A percentile compares a stretch with the other conserved stretches of the same genome.
Conservation (phyloP, 2,113 vertebrate genomes). For the Scomber japonicus region DNA sequence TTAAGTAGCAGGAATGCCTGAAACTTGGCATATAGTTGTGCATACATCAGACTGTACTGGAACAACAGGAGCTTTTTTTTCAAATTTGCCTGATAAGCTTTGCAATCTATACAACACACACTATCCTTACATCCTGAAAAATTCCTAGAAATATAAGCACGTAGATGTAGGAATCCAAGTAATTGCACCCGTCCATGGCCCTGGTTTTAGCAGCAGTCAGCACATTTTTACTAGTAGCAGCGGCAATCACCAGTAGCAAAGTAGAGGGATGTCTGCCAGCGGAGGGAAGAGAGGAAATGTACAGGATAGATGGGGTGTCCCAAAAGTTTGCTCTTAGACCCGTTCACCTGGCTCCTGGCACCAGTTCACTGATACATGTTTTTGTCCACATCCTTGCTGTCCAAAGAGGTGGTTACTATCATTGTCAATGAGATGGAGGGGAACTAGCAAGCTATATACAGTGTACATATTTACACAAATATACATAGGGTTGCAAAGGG, state of each 20-base stretch:
- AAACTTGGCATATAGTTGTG: not conserved
- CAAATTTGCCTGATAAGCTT: too few species aligned
- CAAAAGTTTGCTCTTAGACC: conserved; percentile 26
- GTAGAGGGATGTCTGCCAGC: not conserved
- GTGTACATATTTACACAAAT: too few species aligned
- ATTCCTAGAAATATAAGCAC: too few species aligned
- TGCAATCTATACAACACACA: too few species aligned
- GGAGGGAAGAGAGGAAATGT: conserved; percentile 20
- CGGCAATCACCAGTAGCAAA: conserved; percentile 31
- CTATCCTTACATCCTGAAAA: too few species aligned
- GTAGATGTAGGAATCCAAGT: conserved; percentile 20
- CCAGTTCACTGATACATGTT: conserved; percentile 17
- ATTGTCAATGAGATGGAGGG: conserved; percentile 12
- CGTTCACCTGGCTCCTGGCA: conserved; percentile 17
- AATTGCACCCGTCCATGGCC: not conserved
- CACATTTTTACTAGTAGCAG: conserved; percentile 26
- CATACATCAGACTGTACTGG: not conserved
- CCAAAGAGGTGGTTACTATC: conserved; percentile 27
- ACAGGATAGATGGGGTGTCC: conserved; percentile 23
- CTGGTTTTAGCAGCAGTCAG: conserved; percentile 30
- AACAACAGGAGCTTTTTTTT: too few species aligned
- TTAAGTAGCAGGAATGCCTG: not conserved
- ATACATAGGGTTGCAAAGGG: too few species aligned
- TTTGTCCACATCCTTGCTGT: conserved; percentile 16
- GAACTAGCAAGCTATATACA: not conserved